A percentile compares a stretch with the other conserved stretches of the same genome.
phyloP scores from a whole-genome alignment of 2,113 vertebrate species.

The Theristicus caerulescens region DNA sequence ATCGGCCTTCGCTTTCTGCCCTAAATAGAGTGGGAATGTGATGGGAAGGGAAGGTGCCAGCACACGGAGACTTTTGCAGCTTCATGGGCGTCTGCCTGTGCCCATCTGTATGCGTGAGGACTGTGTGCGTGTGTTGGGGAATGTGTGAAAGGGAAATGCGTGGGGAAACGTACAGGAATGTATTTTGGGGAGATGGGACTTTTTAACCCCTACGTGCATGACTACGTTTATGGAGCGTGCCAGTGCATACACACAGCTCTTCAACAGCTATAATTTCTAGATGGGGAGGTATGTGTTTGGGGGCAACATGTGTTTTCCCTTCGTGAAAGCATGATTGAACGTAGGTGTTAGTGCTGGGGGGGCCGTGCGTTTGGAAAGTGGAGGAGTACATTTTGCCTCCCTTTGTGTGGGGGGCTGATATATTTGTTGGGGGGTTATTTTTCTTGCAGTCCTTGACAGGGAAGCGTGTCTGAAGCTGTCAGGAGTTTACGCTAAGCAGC shows the following conservation, averaged over 20 bases:
- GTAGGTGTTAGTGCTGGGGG: neutral
- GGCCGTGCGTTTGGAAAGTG: neutral
- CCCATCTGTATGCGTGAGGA: neutral
- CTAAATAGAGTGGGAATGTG: conserved; percentile 1
- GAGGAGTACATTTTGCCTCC: neutral
- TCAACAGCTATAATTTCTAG: neutral
- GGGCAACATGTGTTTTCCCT: neutral
- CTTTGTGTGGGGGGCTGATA: neutral
- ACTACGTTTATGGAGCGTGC: neutral
- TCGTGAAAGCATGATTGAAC: neutral
- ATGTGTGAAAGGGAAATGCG: neutral
- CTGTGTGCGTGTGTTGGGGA: neutral
- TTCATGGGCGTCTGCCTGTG: neutral
- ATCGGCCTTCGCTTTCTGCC: neutral
- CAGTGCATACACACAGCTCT: neutral
- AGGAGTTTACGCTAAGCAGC: conserved; percentile 74
- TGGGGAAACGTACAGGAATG: neutral
- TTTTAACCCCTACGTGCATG: neutral
- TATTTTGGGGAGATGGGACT: neutral
- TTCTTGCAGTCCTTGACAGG: neutral
- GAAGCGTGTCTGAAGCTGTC: conserved; percentile 70
- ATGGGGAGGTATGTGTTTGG: neutral
- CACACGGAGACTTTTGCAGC: neutral
- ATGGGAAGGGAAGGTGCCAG: conserved; percentile 14
- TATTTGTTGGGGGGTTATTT: conserved; percentile 16